These are phyloP conservation scores for Venusia cambrica DNA, from an alignment of 2,888 invertebrate species.

Conservation along the genomic window DNA sequence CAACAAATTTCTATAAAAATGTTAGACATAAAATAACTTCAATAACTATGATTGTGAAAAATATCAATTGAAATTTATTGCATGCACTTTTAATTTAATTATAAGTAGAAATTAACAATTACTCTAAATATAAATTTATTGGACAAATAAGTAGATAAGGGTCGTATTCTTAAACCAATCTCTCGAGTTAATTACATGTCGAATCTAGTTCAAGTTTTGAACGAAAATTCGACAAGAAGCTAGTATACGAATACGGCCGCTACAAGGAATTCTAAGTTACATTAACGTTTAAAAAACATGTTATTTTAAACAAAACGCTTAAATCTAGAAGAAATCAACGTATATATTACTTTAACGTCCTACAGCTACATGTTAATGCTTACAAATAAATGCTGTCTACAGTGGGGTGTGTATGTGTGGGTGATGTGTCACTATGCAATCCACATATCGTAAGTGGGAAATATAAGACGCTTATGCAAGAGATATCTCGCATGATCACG, in stretches of 20 bases:
- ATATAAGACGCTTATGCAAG: too few species aligned
- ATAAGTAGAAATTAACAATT: slow-evolving; percentile 66
- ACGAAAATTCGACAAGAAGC: not conserved
- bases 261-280: slow-evolving; percentile 37
- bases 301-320: slow-evolving; percentile 66
- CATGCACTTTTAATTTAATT: slow-evolving; percentile 55
- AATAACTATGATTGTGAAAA: slow-evolving; percentile 54
- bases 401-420: slow-evolving; percentile 50
- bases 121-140: slow-evolving; percentile 61
- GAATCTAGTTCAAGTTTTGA: slow-evolving; percentile 15
- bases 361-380: slow-evolving; percentile 71
- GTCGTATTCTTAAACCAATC: too few species aligned
- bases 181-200: slow-evolving; percentile 29
- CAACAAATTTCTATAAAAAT: slow-evolving; percentile 58
- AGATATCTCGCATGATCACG: too few species aligned
- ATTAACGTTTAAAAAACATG: slow-evolving; percentile 47
- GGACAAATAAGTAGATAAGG: slow-evolving; percentile 55
- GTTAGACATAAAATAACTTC: slow-evolving; percentile 58
- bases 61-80: slow-evolving; percentile 76
- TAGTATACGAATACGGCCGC: slow-evolving; percentile 2
- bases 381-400: slow-evolving; percentile 76
- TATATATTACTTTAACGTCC: slow-evolving; percentile 79
- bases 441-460: slow-evolving; percentile 18
- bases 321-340: slow-evolving; percentile 74
- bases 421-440: slow-evolving; percentile 22